Conservation (phyloP, 1,140 invertebrate species). For the Tetramorium simillimum region DNA sequence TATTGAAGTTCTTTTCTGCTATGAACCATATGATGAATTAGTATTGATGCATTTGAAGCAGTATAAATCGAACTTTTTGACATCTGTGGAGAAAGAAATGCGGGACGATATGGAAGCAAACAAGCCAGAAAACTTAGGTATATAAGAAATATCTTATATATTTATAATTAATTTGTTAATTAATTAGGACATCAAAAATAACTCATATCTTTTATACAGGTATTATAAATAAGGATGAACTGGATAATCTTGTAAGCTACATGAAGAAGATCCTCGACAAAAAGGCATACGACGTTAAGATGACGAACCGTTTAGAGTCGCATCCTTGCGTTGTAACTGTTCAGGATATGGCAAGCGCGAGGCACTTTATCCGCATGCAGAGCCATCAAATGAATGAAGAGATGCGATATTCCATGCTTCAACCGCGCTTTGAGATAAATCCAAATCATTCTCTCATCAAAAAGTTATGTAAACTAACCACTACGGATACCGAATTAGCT, state of each 20-base stretch:
- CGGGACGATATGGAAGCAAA: constrained; percentile 89
- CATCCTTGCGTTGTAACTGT: constrained; percentile 98
- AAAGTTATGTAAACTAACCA: constrained; percentile 92
- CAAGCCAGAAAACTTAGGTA: constrained; percentile 85
- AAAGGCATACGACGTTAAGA: constrained; percentile 93
- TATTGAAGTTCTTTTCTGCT: constrained; percentile 97
- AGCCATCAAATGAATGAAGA: constrained; percentile 94
- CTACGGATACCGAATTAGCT: constrained; percentile 92
- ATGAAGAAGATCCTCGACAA: constrained; percentile 90
- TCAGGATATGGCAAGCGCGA: constrained; percentile 97
- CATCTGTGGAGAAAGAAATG: constrained; percentile 98
- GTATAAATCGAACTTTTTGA: constrained; percentile 92
- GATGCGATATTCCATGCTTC: constrained; percentile 93
- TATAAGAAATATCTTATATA: constrained; percentile 37
- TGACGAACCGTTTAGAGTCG: constrained; percentile 93
- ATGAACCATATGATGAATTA: constrained; percentile 98
- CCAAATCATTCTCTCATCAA: constrained; percentile 96
- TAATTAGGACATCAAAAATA: constrained; percentile 4
- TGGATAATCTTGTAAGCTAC: constrained; percentile 92
- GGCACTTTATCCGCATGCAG: constrained; percentile 97
- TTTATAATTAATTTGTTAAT: constrained; percentile 28
- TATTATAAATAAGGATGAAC: constrained; percentile 89
- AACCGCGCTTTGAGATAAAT: constrained; percentile 97
- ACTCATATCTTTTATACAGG: constrained; percentile 81
- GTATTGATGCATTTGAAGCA: constrained; percentile 95